These are phyloP conservation scores for Protomyctophum bolini DNA, from an alignment of 2,113 vertebrate genomes.

Conservation along the genomic window DNA sequence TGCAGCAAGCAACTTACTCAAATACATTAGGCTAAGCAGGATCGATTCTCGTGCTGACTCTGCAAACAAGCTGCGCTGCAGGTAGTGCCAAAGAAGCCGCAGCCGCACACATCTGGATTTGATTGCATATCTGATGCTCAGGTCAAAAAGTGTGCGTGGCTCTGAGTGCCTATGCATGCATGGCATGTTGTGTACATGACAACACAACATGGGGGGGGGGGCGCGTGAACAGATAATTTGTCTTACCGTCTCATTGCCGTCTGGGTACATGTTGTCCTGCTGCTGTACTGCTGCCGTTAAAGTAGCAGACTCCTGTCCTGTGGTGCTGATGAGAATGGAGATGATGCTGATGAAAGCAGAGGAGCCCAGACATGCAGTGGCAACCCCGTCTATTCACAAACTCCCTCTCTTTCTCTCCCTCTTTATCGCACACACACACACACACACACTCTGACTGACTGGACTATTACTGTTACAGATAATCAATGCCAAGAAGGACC, in stretches of 20 bases:
- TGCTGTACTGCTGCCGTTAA: slow-evolving; percentile 40
- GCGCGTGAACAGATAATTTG: slow-evolving; percentile 20
- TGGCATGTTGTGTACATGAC: background rate
- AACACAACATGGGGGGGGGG: no score
- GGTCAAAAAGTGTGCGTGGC: background rate
- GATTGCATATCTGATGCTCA: background rate
- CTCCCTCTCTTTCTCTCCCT: slow-evolving; percentile 39
- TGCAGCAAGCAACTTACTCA: background rate
- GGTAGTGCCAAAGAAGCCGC: background rate
- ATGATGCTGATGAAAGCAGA: slow-evolving; percentile 39
- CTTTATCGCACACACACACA: slow-evolving; percentile 6
- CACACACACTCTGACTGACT: slow-evolving; percentile 3
- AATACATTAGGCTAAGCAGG: background rate
- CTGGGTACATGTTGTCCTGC: slow-evolving; percentile 74
- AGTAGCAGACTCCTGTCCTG: slow-evolving; percentile 31
- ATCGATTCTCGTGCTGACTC: slow-evolving; percentile 31
- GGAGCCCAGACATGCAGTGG: slow-evolving; percentile 27
- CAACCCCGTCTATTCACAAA: slow-evolving; percentile 40
- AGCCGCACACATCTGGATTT: background rate
- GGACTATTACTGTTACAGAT: slow-evolving; percentile 17
- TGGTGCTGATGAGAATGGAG: slow-evolving; percentile 34
- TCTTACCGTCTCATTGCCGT: slow-evolving; percentile 71
- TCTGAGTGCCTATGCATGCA: background rate
- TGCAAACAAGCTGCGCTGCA: slow-evolving; percentile 19
- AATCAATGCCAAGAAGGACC: slow-evolving; percentile 30